Evolutionary conservation across 2,888 invertebrate species (phyloP), one percentile per base, ranked within the genome.

Genomic region (Spisula subtruncata): DNA sequence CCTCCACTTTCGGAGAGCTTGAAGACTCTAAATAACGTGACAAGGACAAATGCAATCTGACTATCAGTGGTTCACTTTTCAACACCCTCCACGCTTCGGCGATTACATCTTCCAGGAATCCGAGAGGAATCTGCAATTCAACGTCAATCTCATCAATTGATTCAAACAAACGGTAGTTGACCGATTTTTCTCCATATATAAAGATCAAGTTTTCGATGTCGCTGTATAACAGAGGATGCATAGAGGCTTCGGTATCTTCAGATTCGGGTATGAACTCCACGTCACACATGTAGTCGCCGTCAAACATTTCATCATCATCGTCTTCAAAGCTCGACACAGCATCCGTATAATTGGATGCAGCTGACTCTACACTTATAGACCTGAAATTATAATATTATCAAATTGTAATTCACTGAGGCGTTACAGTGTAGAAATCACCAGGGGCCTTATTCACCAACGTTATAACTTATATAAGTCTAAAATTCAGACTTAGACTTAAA

Each of bases 71-170:
- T 66, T 95, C 95, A 20, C 92, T 90, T 56, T 90, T 88, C 46
- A 92, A 93, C 2, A 96, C 89, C 83, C 91, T 94, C 96, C 96
- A 96, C 0, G 95, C 96, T 41, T 94, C 94, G 4, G 95, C 95
- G 10, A 94, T 93, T 29, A 94, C 93, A 81, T 89, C 89, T 92
- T 95, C 89, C 1, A 94, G 88, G 87, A 92, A 91, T 41, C 82
- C 86, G 14, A 92, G 25, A 32, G 92, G 93, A 60, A 95, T 92
- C 25, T 93, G 93, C 12, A 96, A 92, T 83, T 95, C 95, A 18
- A 95, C 93, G 87, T 96, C 96, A 60, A 96, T 94, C 88, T 95
- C 95, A 90, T 95, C 94, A 35, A 96, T 95, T 5, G 93, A 91
- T 66, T 92, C 94, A 82, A 95, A 93, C 48, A 94, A 83, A 85